Base-by-base conservation (phyloP, 35 echinoderm and acorn worm species). In the Anneissia japonica region DNA sequence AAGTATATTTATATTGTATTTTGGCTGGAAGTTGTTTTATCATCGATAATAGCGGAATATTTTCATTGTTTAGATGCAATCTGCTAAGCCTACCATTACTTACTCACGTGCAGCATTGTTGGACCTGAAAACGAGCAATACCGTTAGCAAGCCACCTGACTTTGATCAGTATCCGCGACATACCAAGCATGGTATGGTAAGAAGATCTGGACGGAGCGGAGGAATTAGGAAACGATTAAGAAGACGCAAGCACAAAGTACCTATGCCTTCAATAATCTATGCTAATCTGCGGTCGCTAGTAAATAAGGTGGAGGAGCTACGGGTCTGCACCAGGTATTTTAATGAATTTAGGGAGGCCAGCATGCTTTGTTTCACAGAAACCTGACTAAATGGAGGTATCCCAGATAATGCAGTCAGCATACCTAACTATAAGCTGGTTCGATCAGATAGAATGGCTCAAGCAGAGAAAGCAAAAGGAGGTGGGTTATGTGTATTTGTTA, bases 291-390 rank as follows among this genome's bases (percentile, higher is more conserved):
- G 81, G 34, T 83, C 81, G 0, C 34, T 83, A 34, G 23, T 26
- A 23, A 83, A 83, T 32, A 83, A 46, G 55, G 55, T 83, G 32
- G 39, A 46, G 23, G 37, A 83, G 34, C 33, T 45, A 0, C 81
- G 51, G n/a, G n/a, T 14, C 26, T 45, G 16, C 55, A 30, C 39
- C 41, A 34, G 38, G 81, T 35, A 21, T 30, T 46, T 31, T 1
- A 83, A 81, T 29, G 76, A 88, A 51, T 30, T 46, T 6, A 83
- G 81, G 29, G 39, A 83, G 28, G 81, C 81, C 19, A 46, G 86
- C 32, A 19, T 90, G 38, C 37, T 81, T 23, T 55, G 39, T 35
- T 88, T 88, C 46, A 81, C 38, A 41, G 86, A 88, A 88, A 88
- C 76, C n/a, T 88, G 86, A 77, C 76, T 88, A 29, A 26, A 3